Percentiles rank a stretch among this genome's conserved stretches.
Conservation (phyloP, 2,888 invertebrate genomes). For the Cerastis rubricosa region DNA sequence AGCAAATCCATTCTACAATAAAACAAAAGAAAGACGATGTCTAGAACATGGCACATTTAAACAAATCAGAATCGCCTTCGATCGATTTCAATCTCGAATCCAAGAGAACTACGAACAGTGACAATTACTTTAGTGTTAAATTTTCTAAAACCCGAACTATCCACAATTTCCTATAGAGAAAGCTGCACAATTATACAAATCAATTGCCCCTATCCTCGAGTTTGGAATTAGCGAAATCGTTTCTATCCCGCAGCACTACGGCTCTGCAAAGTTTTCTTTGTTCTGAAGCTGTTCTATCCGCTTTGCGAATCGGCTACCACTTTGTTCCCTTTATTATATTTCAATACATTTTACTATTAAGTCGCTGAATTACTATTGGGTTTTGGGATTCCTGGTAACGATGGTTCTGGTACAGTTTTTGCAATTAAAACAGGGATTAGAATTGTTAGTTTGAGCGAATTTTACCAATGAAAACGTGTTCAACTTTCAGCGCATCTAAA, state of each 20-base stretch:
- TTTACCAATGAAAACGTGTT: not conserved
- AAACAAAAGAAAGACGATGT: not conserved
- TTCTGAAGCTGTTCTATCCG: slow-evolving; percentile 51
- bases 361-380: slow-evolving; percentile 15
- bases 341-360: slow-evolving; percentile 58
- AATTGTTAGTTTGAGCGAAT: not conserved
- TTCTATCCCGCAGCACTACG: slow-evolving; percentile 47
- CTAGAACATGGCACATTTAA: not conserved
- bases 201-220: slow-evolving; percentile 59
- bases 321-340: slow-evolving; percentile 60
- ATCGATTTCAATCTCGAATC: not conserved
- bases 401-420: not conserved
- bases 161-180: slow-evolving; percentile 18
- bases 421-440: not conserved
- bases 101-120: not conserved
- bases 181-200: slow-evolving; percentile 54
- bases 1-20: no score
- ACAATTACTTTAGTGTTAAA: slow-evolving; percentile 8
- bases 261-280: slow-evolving; percentile 62
- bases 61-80: no score
- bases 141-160: slow-evolving; percentile 11
- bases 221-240: slow-evolving; percentile 58
- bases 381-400: slow-evolving; percentile 4
- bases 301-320: slow-evolving; percentile 50
- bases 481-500: not conserved